Conservation (phyloP, 2,888 invertebrate genomes). For the Protodeltote pygarga region DNA sequence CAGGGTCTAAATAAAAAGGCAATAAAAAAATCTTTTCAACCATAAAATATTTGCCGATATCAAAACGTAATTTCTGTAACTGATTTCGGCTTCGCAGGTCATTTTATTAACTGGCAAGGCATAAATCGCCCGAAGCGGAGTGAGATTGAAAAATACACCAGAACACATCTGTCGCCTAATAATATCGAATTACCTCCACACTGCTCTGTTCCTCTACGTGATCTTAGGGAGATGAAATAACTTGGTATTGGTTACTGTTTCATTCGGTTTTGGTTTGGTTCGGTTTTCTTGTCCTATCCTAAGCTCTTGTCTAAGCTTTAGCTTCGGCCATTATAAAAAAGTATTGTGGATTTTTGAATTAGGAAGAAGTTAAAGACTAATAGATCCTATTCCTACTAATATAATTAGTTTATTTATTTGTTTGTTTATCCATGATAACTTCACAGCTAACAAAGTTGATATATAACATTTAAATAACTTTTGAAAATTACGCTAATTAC, state of each 20-base stretch:
- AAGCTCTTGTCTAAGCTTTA: neutral
- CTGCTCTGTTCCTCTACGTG: constrained; percentile 70
- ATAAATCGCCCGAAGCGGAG: constrained; percentile 50
- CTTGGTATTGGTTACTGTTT: constrained; percentile 43
- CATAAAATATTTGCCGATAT: constrained; percentile 41
- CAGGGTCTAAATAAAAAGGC: too few species aligned
- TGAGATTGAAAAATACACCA: constrained; percentile 72
- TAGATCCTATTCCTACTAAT: too few species aligned
- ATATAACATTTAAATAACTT: too few species aligned
- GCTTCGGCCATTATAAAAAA: neutral
- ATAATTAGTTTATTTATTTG: too few species aligned
- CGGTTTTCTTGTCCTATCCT: constrained; percentile 21
- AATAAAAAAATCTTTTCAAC: constrained; percentile 27
- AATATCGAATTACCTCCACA: constrained; percentile 71
- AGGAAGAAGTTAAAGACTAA: neutral
- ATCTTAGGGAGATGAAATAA: constrained; percentile 58
- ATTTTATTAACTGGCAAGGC: constrained; percentile 48
- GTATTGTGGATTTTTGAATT: neutral
- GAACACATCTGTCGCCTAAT: constrained; percentile 76
- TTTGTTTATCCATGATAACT: too few species aligned
- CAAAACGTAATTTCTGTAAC: constrained; percentile 42
- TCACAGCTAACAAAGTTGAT: too few species aligned
- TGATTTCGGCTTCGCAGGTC: constrained; percentile 51
- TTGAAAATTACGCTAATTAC: too few species aligned
- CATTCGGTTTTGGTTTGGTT: constrained; percentile 31